phyloP scores from a whole-genome alignment of 2,113 vertebrate species.

The Periophthalmodon schlosseri region DNA sequence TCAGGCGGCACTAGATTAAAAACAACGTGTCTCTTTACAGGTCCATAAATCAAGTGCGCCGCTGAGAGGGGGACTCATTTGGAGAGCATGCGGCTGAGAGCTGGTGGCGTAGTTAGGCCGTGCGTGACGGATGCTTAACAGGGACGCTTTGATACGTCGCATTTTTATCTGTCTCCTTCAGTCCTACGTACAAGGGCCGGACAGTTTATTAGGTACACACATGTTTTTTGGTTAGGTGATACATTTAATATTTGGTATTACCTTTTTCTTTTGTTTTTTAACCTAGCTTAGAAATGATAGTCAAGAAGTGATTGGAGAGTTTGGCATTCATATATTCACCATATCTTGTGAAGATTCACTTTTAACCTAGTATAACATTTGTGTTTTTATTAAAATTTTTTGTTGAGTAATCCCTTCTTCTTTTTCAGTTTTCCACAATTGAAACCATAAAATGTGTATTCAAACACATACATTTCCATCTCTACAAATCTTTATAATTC shows the following conservation, averaged over 20 bases:
- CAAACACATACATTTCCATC: no score
- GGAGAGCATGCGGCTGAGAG: slow-evolving; percentile 52
- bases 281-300: no score
- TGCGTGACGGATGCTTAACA: slow-evolving; percentile 68
- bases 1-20: slow-evolving; percentile 80
- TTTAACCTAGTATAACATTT: no score
- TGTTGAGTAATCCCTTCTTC: no score
- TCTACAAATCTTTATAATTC: no score
- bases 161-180: slow-evolving; percentile 75
- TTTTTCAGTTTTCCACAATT: no score
- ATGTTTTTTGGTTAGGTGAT: not conserved
- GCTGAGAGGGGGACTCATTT: slow-evolving; percentile 77
- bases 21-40: slow-evolving; percentile 81
- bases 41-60: slow-evolving; percentile 78
- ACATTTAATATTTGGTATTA: no score
- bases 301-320: no score
- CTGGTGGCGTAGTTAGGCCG: slow-evolving; percentile 62
- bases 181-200: slow-evolving; percentile 28
- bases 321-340: no score
- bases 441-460: no score
- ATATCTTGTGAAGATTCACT: no score
- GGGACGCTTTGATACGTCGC: slow-evolving; percentile 69
- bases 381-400: no score
- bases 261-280: not conserved
- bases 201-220: slow-evolving; percentile 3